Conservation (phyloP, 1,140 invertebrate genomes). For the Colletes gigas region DNA sequence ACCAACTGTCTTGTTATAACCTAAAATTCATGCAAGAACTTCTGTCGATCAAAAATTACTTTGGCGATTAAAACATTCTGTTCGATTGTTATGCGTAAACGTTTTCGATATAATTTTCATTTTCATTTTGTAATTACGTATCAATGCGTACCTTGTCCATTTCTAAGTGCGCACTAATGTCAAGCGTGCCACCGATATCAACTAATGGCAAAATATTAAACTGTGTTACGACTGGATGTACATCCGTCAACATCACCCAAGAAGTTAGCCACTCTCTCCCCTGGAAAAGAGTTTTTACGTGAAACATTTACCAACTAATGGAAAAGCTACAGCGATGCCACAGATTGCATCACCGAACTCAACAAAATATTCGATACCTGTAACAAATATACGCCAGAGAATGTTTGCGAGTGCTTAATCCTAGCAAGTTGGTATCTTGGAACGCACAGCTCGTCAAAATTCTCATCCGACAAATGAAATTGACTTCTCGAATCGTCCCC, state of each 20-base stretch:
- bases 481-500: conserved; percentile 15
- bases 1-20: conserved; percentile 74
- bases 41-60: too few species aligned
- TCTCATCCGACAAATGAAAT: conserved; percentile 37
- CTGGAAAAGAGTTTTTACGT: conserved; percentile 64
- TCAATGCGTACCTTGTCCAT: conserved; percentile 65
- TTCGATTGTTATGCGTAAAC: too few species aligned
- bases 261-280: conserved; percentile 81
- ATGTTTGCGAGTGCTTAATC: conserved; percentile 80
- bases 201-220: conserved; percentile 81
- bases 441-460: conserved; percentile 73
- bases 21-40: conserved; percentile 63
- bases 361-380: conserved; percentile 67
- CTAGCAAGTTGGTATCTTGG: conserved; percentile 80
- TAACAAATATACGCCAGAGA: conserved; percentile 81
- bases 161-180: conserved; percentile 78
- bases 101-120: too few species aligned
- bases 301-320: too few species aligned
- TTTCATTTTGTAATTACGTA: not conserved
- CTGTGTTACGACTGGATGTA: conserved; percentile 77
- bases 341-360: too few species aligned
- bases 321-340: too few species aligned
- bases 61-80: too few species aligned
- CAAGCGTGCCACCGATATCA: conserved; percentile 83
- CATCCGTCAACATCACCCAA: conserved; percentile 79